Percentiles rank a stretch among this genome's conserved stretches.
phyloP scores from a whole-genome alignment of 1,140 invertebrate genomes.

The silkworm (Bombyx mori) region ASM3026992v2 NC_085118.1:8750501-8751000 shows the following conservation, averaged over 20 bases:
- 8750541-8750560: background rate
- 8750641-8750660: conserved; percentile 23
- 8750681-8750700: conserved; percentile 17
- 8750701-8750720: conserved; percentile 36
- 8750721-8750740: conserved; percentile 49
- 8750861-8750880: too few relatives aligned
- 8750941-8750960: too few relatives aligned
- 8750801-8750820: too few relatives aligned
- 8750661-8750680: conserved; percentile 25
- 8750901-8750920: too few relatives aligned
- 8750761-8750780: conserved; percentile 79
- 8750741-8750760: conserved; percentile 78
- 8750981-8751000: too few relatives aligned
- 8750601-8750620: conserved; percentile 47
- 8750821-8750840: too few relatives aligned
- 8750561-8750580: conserved; percentile 5
- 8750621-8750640: conserved; percentile 58
- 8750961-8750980: too few relatives aligned
- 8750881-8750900: too few relatives aligned
- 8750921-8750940: too few relatives aligned
- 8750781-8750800: conserved; percentile 74
- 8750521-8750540: background rate
- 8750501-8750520: background rate
- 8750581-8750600: conserved; percentile 56
- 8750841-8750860: too few relatives aligned